Evolutionary conservation across 1,140 invertebrate genomes (phyloP), one percentile per base, ranked within the genome.

Genomic region (Oscheius sp.): DNA sequence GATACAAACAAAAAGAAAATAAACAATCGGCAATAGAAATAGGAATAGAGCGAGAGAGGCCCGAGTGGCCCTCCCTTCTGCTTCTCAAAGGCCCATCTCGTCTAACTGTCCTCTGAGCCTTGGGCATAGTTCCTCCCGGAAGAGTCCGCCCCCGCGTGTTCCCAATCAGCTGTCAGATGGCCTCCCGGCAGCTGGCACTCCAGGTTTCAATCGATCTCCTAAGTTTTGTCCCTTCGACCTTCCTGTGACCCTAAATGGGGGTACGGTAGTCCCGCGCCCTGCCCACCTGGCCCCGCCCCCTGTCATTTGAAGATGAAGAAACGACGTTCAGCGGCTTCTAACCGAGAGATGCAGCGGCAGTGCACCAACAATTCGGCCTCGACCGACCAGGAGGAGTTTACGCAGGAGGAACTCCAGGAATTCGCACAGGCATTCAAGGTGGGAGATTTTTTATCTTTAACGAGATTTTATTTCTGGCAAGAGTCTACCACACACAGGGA

Each of bases 381-480:
- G 3, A 78, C 80, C 29, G 83, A 82, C 13, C 80, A 79, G 18
- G 81, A 83, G 59, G 81, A 83, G 58, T 84, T 84, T 59, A 76
- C 83, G 7, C 74, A 76, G 26, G 82, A 83, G 62, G 82, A 83
- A 66, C 69, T 83, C 13, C 82, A 83, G 62, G 82, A 83, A 61
- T 83, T 83, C 65, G 82, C 83, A 42, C 80, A 82, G 62, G 82
- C 82, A 1, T 83, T 83, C 64, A 83, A 82, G 59, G 55, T 76
- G n/a, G 7, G 49, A 68, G n/a, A n/a, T n/a, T n/a, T n/a, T n/a
- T n/a, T n/a, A n/a, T n/a, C n/a, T n/a, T n/a, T n/a, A n/a, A n/a
- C n/a, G n/a, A n/a, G n/a, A n/a, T n/a, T n/a, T n/a, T n/a, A n/a
- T n/a, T n/a, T n/a, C n/a, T n/a, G n/a, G n/a, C n/a, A n/a, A n/a